phyloP scores from a whole-genome alignment of 1,140 invertebrate genomes.

The Drosophila saltans region DNA sequence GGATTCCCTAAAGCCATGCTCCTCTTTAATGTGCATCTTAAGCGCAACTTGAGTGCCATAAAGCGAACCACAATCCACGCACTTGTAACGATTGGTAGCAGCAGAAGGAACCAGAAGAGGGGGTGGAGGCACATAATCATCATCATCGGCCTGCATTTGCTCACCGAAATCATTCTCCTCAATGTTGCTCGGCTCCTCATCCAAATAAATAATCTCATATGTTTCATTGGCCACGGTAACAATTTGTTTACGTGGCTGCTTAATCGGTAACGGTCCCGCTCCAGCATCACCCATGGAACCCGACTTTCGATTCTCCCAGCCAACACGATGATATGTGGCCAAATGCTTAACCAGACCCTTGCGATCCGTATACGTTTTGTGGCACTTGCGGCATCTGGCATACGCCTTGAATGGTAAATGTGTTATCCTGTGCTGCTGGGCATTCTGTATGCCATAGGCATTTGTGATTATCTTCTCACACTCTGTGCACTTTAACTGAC shows the following conservation, averaged over 20 bases:
- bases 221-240: conserved; percentile 69
- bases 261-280: neutral
- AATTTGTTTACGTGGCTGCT: conserved; percentile 60
- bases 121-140: conserved; percentile 38
- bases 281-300: neutral
- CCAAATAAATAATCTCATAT: conserved; percentile 73
- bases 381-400: conserved; percentile 69
- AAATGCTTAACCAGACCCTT: conserved; percentile 77
- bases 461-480: conserved; percentile 80
- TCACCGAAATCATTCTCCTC: conserved; percentile 72
- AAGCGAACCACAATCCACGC: conserved; percentile 63
- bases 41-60: conserved; percentile 60
- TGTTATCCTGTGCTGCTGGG: conserved; percentile 76
- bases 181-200: conserved; percentile 51
- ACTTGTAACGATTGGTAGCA: conserved; percentile 56
- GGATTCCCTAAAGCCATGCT: conserved; percentile 55
- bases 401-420: conserved; percentile 75
- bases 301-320: conserved; percentile 42
- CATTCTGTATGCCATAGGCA: conserved; percentile 79
- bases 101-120: conserved; percentile 1
- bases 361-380: conserved; percentile 74
- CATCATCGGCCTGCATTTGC: conserved; percentile 72
- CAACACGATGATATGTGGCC: conserved; percentile 66
- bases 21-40: conserved; percentile 62
- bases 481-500: conserved; percentile 68